Conservation (phyloP, 2,888 invertebrate genomes). For the Uropetala carovei region DNA sequence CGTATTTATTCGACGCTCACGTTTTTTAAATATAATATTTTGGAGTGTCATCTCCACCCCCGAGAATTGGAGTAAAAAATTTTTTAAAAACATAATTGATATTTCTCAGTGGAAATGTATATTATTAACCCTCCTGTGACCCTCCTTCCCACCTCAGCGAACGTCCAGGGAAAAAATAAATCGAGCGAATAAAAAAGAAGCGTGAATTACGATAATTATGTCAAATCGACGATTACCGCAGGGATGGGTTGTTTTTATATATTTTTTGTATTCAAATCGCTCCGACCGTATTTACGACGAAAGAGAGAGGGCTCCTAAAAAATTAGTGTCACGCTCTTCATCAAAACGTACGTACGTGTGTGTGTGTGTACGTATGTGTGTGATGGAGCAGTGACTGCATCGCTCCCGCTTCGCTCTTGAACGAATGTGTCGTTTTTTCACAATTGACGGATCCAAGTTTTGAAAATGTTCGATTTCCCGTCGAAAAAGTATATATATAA, state of each 20-base stretch:
- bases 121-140: not conserved
- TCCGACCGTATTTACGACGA: not conserved
- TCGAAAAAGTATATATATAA: not conserved
- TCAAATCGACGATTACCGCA: not conserved
- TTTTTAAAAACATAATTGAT: not conserved
- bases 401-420: not conserved
- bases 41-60: not conserved
- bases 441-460: not conserved
- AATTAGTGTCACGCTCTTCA: not conserved
- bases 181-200: not conserved
- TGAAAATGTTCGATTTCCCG: not conserved
- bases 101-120: not conserved
- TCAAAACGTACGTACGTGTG: not conserved
- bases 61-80: not conserved
- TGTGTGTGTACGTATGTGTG: not conserved
- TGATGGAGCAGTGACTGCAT: not conserved
- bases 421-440: not conserved
- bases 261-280: not conserved
- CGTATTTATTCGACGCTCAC: not conserved
- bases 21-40: not conserved
- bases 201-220: constrained; percentile 15
- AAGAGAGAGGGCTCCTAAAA: not conserved
- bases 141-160: not conserved
- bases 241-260: not conserved
- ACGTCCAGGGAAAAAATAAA: not conserved